These are phyloP conservation scores for Synergus japonicus DNA, from an alignment of 2,888 invertebrate genomes.

Conservation along the genomic window DNA sequence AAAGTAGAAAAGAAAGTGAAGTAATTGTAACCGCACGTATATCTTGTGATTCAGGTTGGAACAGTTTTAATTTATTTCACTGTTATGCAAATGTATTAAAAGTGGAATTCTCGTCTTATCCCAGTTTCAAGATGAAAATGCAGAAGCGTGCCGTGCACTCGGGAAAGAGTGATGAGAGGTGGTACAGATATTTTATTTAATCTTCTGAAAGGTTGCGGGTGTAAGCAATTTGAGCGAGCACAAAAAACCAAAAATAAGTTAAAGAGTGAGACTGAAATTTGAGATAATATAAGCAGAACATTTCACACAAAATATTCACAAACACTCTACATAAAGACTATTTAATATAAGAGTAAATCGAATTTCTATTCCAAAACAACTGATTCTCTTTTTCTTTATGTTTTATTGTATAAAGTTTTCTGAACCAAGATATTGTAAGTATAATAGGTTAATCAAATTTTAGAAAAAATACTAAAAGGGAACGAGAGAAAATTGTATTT, in stretches of 20 bases:
- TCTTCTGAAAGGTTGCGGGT: background rate
- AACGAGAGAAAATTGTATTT: too few species aligned
- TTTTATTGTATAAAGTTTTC: too few species aligned
- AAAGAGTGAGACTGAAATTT: too few species aligned
- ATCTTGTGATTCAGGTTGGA: background rate
- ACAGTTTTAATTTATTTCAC: conserved; percentile 26
- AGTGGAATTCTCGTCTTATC: conserved; percentile 16
- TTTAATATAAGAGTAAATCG: too few species aligned
- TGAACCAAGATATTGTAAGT: too few species aligned
- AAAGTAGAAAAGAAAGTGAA: background rate
- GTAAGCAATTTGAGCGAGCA: background rate
- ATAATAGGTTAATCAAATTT: too few species aligned
- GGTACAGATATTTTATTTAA: conserved; percentile 26
- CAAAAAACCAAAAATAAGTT: background rate
- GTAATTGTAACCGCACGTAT: conserved; percentile 8
- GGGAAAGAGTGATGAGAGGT: background rate
- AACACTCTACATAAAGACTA: too few species aligned
- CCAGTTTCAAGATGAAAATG: conserved; percentile 16
- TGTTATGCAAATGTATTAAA: conserved; percentile 28
- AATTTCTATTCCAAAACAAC: too few species aligned
- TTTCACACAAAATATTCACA: too few species aligned
- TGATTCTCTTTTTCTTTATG: too few species aligned
- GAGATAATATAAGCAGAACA: too few species aligned
- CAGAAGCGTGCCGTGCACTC: conserved; percentile 9
- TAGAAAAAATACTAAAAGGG: too few species aligned